Base-by-base conservation (phyloP, 30 jellyfish, hydroid and myxozoan genomes). In the Mastigias papua region DNA sequence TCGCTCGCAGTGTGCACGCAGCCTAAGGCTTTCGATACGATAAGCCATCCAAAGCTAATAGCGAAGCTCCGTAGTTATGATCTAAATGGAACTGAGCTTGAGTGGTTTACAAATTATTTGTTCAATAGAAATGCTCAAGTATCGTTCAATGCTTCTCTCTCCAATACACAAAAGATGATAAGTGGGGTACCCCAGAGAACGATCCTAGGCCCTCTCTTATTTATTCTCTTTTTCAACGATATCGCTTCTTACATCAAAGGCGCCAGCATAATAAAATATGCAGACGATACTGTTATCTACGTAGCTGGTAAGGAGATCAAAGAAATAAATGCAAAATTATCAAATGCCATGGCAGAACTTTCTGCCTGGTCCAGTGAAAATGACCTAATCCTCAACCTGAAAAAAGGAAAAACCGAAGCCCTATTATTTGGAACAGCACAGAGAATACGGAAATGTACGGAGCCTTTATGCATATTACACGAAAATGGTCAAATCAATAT, bases 71-170 rank as follows among this genome's bases (percentile, higher is more conserved):
- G 67, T 28, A 37, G 76, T 50, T 89, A 67, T 62, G 97, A 89
- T 23, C 25, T 88, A 19, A 31, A 63, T 37, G 90, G 79, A 35
- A 68, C 37, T 50, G 93, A 89, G 82, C 92, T 78, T 30, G 84
- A 89, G 65, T 89, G 97, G 97, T 80, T 81, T 73, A 63, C 78
- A 72, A 58, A 71, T 80, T 89, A 69, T 77, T 86, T 89, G 48
- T 89, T 89, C 86, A 80, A 89, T 61, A 70, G 97, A 64, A 30
- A 48, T 57, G 81, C 93, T 20, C 88, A 69, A 63, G 74, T 63
- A 63, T 63, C 42, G 34, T 63, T 63, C 74, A 63, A 63, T 49
- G 92, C 57, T 81, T 66, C 91, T 81, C 57, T 67, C 91, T 81
- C 74, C 91, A 81, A 65, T 65, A 82, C 82, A 65, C 83, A 66